Evolutionary conservation across 2,888 invertebrate genomes (phyloP), one percentile per base, ranked within the genome.

Genomic region (Drosophila neotestacea): DNA sequence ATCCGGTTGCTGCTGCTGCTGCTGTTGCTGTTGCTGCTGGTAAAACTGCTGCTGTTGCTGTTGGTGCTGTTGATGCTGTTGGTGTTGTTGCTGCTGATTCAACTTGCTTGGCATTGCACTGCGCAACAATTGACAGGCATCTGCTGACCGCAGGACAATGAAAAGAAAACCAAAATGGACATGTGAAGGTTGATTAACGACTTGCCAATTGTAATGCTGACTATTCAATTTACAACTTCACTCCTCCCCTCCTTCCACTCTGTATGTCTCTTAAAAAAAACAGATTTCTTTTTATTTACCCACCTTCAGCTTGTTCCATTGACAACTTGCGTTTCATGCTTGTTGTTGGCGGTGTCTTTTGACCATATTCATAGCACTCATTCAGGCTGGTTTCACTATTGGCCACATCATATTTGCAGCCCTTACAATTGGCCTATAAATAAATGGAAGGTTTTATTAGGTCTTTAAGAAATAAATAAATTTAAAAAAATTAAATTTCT

Each of bases 401-500:
- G 56, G 92, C 87, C 61, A 86, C 87, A 79, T 92, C 92, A 70
- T 92, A 92, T 83, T 92, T 92, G 84, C 92, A 92, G 77, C 88
- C 79, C 76, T 90, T 92, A 77, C 92, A 92, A 73, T 86, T 91
- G 68, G 89, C 75, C 92, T 92, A 76, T 27, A 90, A 86, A 47
- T 58, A 51, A 55, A 22, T 2, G 10, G 9, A 13, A 27, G 4
- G 55, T 16, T 52, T 38, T 32, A 32, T 6, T 6, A 7, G 9
- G 6, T 32, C 6, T 30, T 6, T 30, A 30, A 6, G 0, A 7
- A 32, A 7, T 32, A 32, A 4, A 32, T 32, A 7, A 7, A 32
- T 6, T 32, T 0, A 32, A 6, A 7, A 7, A 32, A 32, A 32
- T 9, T 9, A 7, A 32, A 6, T 32, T 32, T 32, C 32, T 32